Base-by-base conservation (phyloP, 2,113 vertebrate genomes). In the Vombatus ursinus region DNA sequence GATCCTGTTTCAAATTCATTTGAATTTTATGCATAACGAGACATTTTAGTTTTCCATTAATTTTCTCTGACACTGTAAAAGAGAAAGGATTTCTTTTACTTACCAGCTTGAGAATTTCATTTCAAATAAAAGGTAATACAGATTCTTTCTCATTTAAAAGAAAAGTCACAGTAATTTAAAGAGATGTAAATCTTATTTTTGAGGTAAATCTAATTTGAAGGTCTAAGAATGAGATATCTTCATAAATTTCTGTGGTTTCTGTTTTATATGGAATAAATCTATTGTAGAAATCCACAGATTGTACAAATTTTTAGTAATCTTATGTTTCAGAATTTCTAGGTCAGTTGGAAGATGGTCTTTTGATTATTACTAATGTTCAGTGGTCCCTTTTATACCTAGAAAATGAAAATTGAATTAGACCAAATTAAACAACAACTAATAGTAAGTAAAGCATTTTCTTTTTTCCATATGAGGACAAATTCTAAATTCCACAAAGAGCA, bases 341-440 rank as follows among this genome's bases (percentile, higher is more conserved):
- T 90, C 93, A 90, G n/a, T 92, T 50, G 91, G 51, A 89, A 92
- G 90, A 89, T 16, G 19, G 12, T 48, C 49, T 94, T 97, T 93
- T 90, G 37, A 49, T 57, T 96, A 84, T 90, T 92, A 28, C 28
- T 95, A 97, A 95, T 94, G 96, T 23, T 57, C 28, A 96, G 22
- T 97, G 48, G 91, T 97, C 93, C 54, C 84, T 97, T 95, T 94
- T 97, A 48, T 94, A 44, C 94, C 47, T 98, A 99, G 99, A 99
- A 99, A 99, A 99, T 99, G 99, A 99, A 99, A 98, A 99, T 98
- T 96, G 99, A 99, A 97, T 98, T 99, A 97, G 99, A 99, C 97
- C 99, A 99, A 97, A 98, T 99, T 37, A 99, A 99, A 97, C 97
- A 99, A 96, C 99, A 99, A 89, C 97, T 99, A 51, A 97, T 98